phyloP scores from a whole-genome alignment of 2,113 vertebrate genomes.

The Pipra filicauda region DNA sequence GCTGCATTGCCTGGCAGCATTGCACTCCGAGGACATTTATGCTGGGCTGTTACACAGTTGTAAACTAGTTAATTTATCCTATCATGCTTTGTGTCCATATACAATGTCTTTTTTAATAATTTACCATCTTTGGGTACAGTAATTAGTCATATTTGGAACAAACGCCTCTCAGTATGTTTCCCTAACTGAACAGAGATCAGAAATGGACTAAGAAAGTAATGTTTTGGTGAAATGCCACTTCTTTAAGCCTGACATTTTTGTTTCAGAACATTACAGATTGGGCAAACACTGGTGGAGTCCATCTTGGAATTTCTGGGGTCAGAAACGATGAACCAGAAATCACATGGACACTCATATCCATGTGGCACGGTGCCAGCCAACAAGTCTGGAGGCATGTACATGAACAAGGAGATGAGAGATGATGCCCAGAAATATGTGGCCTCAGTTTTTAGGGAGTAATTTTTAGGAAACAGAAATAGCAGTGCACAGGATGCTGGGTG shows the following conservation, averaged over 20 bases:
- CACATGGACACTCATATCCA: rapidly evolving
- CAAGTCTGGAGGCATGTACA: rapidly evolving
- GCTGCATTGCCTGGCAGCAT: not conserved
- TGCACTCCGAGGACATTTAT: not conserved
- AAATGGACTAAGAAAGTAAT: not conserved
- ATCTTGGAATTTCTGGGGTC: not conserved
- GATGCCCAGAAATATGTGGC: not conserved
- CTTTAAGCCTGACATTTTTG: not conserved
- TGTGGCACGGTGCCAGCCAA: rapidly evolving
- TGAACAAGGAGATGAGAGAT: not conserved
- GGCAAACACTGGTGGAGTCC: not conserved
- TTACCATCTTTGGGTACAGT: not conserved
- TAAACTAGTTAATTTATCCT: conserved; percentile 19
- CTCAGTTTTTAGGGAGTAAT: not conserved
- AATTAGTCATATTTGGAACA: not conserved
- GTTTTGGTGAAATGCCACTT: not conserved
- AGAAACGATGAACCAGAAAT: not conserved
- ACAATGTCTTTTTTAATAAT: not conserved
- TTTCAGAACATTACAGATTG: not conserved
- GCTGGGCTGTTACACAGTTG: not conserved
- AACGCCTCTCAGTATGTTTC: not conserved
- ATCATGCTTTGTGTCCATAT: not conserved
- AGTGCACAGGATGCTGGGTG: not conserved
- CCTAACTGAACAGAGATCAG: not conserved
- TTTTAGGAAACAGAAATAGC: not conserved